Evolutionary conservation across 2,888 invertebrate genomes (phyloP).

Genomic region (Troides helena): DNA sequence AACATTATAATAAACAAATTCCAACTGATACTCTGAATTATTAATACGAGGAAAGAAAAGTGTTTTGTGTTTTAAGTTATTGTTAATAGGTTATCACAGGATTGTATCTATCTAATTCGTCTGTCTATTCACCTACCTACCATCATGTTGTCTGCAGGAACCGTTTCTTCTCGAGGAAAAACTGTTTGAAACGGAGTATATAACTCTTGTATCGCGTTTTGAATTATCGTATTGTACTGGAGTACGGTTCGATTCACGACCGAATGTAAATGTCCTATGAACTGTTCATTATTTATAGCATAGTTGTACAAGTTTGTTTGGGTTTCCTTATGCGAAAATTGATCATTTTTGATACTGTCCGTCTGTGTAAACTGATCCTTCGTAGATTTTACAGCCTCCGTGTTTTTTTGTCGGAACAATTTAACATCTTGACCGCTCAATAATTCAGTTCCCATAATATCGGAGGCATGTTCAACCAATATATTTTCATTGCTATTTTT

Average conservation of each 20-base stretch:
- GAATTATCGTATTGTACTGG: not conserved
- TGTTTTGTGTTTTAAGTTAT: no score
- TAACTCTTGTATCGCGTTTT: not conserved
- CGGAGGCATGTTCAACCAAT: not conserved
- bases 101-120: no score
- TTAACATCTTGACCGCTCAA: not conserved
- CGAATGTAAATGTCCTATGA: not conserved
- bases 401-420: not conserved
- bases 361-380: not conserved
- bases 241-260: not conserved
- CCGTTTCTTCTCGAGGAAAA: not conserved
- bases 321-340: not conserved
- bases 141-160: not conserved
- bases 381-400: not conserved
- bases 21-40: not conserved
- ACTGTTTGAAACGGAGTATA: not conserved
- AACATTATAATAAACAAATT: not conserved
- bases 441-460: not conserved
- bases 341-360: not conserved
- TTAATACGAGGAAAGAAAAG: not conserved
- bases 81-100: no score
- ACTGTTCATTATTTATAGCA: not conserved
- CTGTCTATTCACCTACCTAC: not conserved
- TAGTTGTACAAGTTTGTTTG: not conserved
- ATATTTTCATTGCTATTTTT: not conserved